Base-by-base conservation (phyloP, 2,888 invertebrate species). In the Eupithecia subumbrata region DNA sequence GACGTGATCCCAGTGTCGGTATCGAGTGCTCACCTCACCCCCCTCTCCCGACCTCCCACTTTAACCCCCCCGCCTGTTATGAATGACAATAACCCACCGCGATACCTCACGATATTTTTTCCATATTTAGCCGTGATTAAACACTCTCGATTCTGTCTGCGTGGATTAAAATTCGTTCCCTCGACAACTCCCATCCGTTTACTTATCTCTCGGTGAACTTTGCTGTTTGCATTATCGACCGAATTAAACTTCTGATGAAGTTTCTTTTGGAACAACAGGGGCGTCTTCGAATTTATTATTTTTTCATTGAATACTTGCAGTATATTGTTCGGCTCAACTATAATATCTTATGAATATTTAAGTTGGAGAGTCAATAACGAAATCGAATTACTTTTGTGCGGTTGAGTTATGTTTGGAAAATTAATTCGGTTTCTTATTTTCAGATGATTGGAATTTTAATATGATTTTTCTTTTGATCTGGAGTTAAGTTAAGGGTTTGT, bases 121-220 rank as follows among this genome's bases (percentile, higher is more conserved):
- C 91, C 90, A 92, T 93, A 93, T 92, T 93, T 90, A 91, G 91
- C 90, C 90, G 91, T 92, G 93, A 94, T 94, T 94, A 94, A 94
- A 94, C 89, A 90, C 87, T 89, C 87, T 85, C 88, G 88, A 89
- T 90, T 88, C 82, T 84, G 81, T 83, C 86, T 88, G 87, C 80
- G 82, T 89, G 89, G 91, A 90, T 92, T 91, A 89, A 90, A 92
- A 89, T 90, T 90, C 90, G 87, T 85, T 88, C 87, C 89, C 90
- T 86, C 89, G 91, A 90, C 90, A 90, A 90, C 88, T 88, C 87
- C 88, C 88, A 87, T 89, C 88, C 87, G 88, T 90, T 90, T 88
- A 89, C 90, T 91, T 91, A 91, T 91, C 92, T 90, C 87, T 84
- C 82, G 83, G 86, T 87, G 86, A 92, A 92, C 90, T 92, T 90